Evolutionary conservation across 2,888 invertebrate genomes (phyloP).

Genomic region (Cantharis rustica): DNA sequence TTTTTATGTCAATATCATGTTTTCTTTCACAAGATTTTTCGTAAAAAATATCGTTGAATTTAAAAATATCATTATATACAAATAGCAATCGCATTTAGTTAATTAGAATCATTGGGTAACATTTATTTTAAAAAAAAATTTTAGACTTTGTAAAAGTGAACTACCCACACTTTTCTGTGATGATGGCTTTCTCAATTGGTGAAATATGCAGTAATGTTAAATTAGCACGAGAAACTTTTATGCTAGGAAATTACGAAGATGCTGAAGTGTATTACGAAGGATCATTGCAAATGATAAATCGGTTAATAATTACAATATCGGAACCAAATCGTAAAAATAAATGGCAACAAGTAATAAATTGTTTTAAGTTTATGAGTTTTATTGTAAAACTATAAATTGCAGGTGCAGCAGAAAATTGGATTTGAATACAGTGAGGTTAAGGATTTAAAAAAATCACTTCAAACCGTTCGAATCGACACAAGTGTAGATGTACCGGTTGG

Average conservation of each 20-base stretch:
- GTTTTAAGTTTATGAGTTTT: neutral
- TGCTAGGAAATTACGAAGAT: constrained; percentile 94
- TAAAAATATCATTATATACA: neutral
- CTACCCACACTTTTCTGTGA: constrained; percentile 49
- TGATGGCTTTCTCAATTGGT: constrained; percentile 87
- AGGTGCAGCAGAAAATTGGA: constrained; percentile 88
- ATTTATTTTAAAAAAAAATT: neutral
- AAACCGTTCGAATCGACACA: constrained; percentile 75
- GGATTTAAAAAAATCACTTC: constrained; percentile 75
- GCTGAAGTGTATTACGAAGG: constrained; percentile 93
- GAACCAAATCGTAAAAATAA: constrained; percentile 83
- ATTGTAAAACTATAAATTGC: constrained; percentile 10
- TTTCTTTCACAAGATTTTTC: neutral
- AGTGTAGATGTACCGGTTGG: constrained; percentile 59
- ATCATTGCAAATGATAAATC: constrained; percentile 87
- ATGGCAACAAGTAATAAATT: constrained; percentile 81
- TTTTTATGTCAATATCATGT: neutral
- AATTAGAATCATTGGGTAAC: neutral
- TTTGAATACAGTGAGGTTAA: constrained; percentile 91
- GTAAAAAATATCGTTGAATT: neutral
- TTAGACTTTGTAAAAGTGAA: neutral
- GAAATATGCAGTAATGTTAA: constrained; percentile 95
- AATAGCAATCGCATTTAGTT: neutral
- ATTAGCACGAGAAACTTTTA: constrained; percentile 91
- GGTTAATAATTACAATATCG: constrained; percentile 77